These are phyloP conservation scores for Oncorhynchus masou DNA, from an alignment of 2,113 vertebrate species.

Conservation along the genomic window DNA sequence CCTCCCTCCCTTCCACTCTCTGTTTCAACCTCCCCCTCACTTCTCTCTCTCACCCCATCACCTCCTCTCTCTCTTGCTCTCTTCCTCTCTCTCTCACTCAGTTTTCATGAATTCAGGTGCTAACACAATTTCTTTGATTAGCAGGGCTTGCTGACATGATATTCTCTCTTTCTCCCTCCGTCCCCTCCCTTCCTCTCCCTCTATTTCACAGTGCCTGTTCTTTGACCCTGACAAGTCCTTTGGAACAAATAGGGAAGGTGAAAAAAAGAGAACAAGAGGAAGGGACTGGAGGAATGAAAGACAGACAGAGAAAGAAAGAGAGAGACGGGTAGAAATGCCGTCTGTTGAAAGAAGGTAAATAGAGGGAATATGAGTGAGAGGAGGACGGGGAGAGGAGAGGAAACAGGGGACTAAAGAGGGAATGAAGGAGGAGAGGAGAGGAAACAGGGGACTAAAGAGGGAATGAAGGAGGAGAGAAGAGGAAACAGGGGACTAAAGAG, in stretches of 20 bases:
- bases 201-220: constrained; percentile 54
- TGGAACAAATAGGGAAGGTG: constrained; percentile 32
- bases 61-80: constrained; percentile 32
- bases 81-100: constrained; percentile 27
- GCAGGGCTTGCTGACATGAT: constrained; percentile 61
- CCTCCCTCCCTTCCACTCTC: constrained; percentile 46
- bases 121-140: constrained; percentile 72
- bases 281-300: background rate
- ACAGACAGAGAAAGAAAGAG: constrained; percentile 35
- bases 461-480: constrained; percentile 16
- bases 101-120: constrained; percentile 56
- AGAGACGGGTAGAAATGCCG: constrained; percentile 27
- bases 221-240: constrained; percentile 69
- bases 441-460: constrained; percentile 13
- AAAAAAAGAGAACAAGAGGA: constrained; percentile 5
- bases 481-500: constrained; percentile 15
- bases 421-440: constrained; percentile 12
- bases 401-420: constrained; percentile 21
- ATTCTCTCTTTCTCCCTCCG: constrained; percentile 47
- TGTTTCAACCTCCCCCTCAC: constrained; percentile 30
- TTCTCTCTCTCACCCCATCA: constrained; percentile 32
- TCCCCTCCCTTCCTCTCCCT: constrained; percentile 33
- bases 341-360: constrained; percentile 44
- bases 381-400: constrained; percentile 21
- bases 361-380: constrained; percentile 28